These are phyloP conservation scores for Eidolon helvum DNA, from an alignment of 2,113 vertebrate genomes.

Conservation along the genomic window DNA sequence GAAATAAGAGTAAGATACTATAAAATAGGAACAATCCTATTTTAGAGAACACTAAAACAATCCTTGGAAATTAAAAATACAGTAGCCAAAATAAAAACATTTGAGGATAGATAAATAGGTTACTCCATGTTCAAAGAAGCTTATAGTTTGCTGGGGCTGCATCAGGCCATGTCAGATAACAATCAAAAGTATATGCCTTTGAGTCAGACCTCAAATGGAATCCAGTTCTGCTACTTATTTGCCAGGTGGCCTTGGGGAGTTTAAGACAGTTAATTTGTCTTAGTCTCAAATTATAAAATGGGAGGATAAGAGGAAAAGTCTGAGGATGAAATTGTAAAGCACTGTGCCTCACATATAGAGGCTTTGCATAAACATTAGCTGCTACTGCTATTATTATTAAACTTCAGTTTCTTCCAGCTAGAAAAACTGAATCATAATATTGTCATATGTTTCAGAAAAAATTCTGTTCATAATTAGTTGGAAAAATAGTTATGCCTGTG, in stretches of 20 bases:
- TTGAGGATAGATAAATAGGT: neutral
- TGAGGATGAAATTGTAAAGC: neutral
- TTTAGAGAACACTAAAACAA: neutral
- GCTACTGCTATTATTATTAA: neutral
- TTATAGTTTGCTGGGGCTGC: neutral
- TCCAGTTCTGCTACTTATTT: neutral
- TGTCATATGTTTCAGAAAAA: constrained; percentile 18
- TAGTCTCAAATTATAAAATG: neutral
- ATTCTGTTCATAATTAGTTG: neutral
- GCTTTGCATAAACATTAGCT: neutral
- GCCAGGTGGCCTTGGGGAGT: neutral
- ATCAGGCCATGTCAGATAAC: neutral
- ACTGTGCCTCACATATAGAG: neutral
- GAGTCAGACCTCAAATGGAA: neutral
- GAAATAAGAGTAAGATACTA: neutral
- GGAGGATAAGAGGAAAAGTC: neutral
- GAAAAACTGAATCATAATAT: neutral
- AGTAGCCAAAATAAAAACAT: neutral
- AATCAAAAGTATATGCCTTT: neutral
- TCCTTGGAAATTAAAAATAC: neutral
- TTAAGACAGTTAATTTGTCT: neutral
- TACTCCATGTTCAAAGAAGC: neutral
- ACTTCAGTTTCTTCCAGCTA: neutral
- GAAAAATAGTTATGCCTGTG: neutral
- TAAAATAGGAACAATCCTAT: neutral